phyloP scores from a whole-genome alignment of 1,140 invertebrate species.

The Idris sp. region DNA sequence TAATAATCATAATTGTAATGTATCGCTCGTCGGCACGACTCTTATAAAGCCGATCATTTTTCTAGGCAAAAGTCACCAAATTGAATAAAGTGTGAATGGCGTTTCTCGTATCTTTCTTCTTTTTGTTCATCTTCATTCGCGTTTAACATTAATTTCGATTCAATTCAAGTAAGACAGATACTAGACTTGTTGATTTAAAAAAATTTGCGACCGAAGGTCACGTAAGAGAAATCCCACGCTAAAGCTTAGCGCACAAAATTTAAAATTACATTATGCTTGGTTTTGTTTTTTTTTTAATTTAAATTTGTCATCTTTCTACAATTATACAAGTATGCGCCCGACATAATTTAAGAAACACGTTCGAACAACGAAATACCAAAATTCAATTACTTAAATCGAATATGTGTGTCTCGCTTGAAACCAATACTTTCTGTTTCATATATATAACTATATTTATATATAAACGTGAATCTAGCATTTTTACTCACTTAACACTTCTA shows the following conservation, averaged over 20 bases:
- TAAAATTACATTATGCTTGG: no score
- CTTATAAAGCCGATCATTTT: conserved; percentile 1
- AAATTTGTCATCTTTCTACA: conserved; percentile 26
- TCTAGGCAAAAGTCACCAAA: conserved; percentile 24
- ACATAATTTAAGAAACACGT: conserved; percentile 45
- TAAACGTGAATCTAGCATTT: conserved; percentile 24
- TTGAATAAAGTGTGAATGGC: conserved; percentile 34
- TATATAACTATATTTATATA: conserved; percentile 46
- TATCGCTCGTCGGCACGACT: conserved; percentile 35
- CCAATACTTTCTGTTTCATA: conserved; percentile 7
- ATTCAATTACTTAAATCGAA: conserved; percentile 9
- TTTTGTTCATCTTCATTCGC: no score
- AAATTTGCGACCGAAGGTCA: conserved; percentile 7
- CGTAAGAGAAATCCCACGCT: conserved; percentile 6
- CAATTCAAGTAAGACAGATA: conserved; percentile 62
- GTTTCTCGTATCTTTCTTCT: conserved; percentile 29
- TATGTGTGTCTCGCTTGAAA: conserved; percentile 7
- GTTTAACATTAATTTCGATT: conserved; percentile 61
- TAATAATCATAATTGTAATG: no score
- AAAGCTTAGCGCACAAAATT: no score
- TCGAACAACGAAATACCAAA: conserved; percentile 35
- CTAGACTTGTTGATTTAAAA: conserved; percentile 59
- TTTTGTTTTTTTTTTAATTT: conserved; percentile 18
- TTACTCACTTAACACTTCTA: conserved; percentile 28
- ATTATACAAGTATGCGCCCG: conserved; percentile 38